Evolutionary conservation across 2,113 vertebrate species (phyloP), one percentile per base, ranked within the genome.

Genomic region (Gasterosteus aculeatus): DNA sequence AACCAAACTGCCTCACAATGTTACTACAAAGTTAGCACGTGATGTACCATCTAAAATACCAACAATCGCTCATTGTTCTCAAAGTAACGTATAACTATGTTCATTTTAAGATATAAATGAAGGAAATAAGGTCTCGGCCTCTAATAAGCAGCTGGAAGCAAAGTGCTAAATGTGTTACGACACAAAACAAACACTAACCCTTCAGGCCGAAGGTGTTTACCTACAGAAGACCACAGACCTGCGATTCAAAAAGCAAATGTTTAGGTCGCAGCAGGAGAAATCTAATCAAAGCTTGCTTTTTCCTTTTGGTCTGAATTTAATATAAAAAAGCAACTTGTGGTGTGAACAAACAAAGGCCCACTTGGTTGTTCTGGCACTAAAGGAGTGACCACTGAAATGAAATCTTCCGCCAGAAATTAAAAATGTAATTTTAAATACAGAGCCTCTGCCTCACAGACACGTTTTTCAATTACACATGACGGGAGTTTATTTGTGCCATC

Each of bases 391-490:
- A 26, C 22, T 26, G 22, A 26, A 26, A 26, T 26, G 22, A 26
- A 26, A 26, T n/a, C 22, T 26, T 26, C 22, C 22, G 61, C 7
- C 70, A 65, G 22, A 69, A 74, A 82, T 82, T 84, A 64, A 72
- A 78, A 81, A 60, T 47, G 47, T 65, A 53, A 63, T 71, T 78
- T 71, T 46, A 53, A 72, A 74, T 80, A 51, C 38, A 39, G 44
- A 66, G 39, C 57, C 41, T 19, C 53, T 57, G 57, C 62, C 76
- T 82, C 2, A 4, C 64, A 79, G 82, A 74, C 59, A 72, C 44
- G 61, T 71, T 82, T 80, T 82, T 75, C 65, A 85, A 77, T 87
- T 82, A 77, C 61, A 74, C 44, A 49, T 46, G 65, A 57, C 61
- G 60, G 66, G 0, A 16, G 14, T 35, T 10, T 38, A 35, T 68